Percentiles rank a stretch among this genome's conserved stretches.
Conservation (phyloP, 2,797 vertebrate genomes). For the Threskiornis aethiopicus region DNA sequence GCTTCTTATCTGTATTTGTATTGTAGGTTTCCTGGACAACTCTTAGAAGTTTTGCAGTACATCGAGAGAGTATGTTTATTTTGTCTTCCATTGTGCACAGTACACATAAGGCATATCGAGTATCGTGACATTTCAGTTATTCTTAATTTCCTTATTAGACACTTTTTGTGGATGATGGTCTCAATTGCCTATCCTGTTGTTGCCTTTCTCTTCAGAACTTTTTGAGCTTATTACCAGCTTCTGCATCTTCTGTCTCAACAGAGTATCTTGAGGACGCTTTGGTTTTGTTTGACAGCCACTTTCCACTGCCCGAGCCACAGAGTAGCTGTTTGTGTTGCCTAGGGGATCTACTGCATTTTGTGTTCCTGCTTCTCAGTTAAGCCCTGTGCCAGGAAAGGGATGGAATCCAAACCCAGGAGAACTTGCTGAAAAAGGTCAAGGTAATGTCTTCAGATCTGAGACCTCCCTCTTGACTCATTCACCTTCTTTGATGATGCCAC, state of each 20-base stretch:
- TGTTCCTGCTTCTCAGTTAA: not conserved
- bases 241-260: not conserved
- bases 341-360: not conserved
- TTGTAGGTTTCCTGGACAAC: not conserved
- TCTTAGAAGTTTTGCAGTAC: not conserved
- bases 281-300: not conserved
- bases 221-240: not conserved
- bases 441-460: not conserved
- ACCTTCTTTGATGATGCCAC: not conserved
- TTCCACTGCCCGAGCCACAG: not conserved
- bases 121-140: not conserved
- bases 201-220: not conserved
- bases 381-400: not conserved
- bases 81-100: not conserved
- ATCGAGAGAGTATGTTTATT: not conserved
- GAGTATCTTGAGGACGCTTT: not conserved
- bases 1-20: not conserved
- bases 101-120: not conserved
- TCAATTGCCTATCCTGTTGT: not conserved
- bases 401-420: not conserved
- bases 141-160: not conserved
- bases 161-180: not conserved
- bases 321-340: not conserved
- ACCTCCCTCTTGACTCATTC: not conserved
- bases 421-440: not conserved